Evolutionary conservation across 1,140 invertebrate species (phyloP).

Genomic region (Trichomalopsis sarcophagae): DNA sequence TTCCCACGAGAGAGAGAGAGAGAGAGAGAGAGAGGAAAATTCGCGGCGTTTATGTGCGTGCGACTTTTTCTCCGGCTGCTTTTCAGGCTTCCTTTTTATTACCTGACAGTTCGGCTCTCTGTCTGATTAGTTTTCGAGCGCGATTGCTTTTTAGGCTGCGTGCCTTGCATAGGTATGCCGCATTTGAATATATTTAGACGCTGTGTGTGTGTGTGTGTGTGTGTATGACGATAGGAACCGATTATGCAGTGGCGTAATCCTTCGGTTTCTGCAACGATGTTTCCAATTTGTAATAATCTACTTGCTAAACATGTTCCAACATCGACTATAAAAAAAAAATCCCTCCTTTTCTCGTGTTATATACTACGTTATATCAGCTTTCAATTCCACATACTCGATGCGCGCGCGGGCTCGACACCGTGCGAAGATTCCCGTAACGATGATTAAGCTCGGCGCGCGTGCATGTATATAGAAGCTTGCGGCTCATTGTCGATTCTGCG

Average conservation of each 20-base stretch:
- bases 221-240: not conserved
- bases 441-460: slow-evolving; percentile 32
- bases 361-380: slow-evolving; percentile 11
- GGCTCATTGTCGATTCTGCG: slow-evolving; percentile 6
- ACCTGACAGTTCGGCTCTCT: not conserved
- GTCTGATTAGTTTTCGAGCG: not conserved
- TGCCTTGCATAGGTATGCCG: too few species aligned
- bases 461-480: not conserved
- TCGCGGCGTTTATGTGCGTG: slow-evolving; percentile 1
- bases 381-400: slow-evolving; percentile 12
- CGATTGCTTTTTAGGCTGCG: slow-evolving; percentile 1
- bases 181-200: not conserved
- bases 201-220: too few species aligned
- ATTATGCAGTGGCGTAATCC: not conserved
- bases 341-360: too few species aligned
- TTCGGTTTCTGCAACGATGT: too few species aligned
- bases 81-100: not conserved
- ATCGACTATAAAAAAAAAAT: too few species aligned
- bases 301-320: too few species aligned
- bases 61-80: not conserved
- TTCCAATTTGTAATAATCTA: too few species aligned
- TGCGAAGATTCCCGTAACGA: slow-evolving; percentile 31
- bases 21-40: not conserved
- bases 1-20: slow-evolving; percentile 38
- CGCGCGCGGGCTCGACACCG: not conserved